Evolutionary conservation across 2,113 vertebrate species (phyloP), one percentile per base, ranked within the genome.

Genomic region (Nerophis ophidion): DNA sequence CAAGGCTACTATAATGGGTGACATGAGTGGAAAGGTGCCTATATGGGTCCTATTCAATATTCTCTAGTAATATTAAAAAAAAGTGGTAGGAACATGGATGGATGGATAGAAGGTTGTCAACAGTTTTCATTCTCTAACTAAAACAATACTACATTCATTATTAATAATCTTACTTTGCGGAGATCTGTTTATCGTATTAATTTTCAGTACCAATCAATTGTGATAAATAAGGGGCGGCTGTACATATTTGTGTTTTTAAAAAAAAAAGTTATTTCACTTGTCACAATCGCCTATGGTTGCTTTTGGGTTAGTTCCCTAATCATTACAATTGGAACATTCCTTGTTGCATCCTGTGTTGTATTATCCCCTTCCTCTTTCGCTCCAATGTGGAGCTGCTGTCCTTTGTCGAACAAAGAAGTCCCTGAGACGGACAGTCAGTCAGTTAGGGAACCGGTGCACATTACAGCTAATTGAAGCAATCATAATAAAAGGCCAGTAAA

Each of bases 401-500:
- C 4, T 40, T 50, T 44, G 13, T 17, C 1, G 44, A 26, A 19
- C 26, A 54, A 17, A 47, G 48, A 63, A 53, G 66, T 73, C 34
- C 57, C 47, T 46, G 51, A 66, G 50, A 66, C 35, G 63, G 66
- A 77, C 71, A 68, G 48, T 48, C 68, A n/a, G 51, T 45, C 65
- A 61, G 65, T 55, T 45, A 53, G 51, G 64, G 71, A 51, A 57
- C 67, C 38, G 68, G 65, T 57, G 66, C 55, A 63, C 72, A 77
- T 72, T 80, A 79, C 75, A 65, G 62, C 76, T 79, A 79, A 84
- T 76, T 86, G 79, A 59, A 61, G 74, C 78, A 80, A 81, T 88
- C 79, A 84, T 76, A 83, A 81, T 84, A 87, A 84, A 84, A 82
- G 76, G 65, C 59, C 80, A 77, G 64, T 86, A 81, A 87, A 84